phyloP scores from a whole-genome alignment of 1,140 invertebrate genomes.

The Listronotus oregonensis region DNA sequence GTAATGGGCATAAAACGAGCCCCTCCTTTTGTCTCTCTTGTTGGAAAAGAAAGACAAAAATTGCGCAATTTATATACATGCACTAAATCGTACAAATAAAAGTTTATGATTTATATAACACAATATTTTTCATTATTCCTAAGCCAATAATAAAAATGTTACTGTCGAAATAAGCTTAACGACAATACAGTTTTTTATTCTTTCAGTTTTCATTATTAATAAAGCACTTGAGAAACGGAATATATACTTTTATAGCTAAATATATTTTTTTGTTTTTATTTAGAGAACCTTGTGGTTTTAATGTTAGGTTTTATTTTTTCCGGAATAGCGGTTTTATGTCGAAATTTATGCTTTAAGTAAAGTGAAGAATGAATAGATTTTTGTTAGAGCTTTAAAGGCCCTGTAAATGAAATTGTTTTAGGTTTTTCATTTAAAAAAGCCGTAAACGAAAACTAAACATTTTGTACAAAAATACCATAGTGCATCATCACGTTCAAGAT shows the following conservation, averaged over 20 bases:
- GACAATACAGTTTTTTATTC: slow-evolving; percentile 37
- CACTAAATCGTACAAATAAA: slow-evolving; percentile 38
- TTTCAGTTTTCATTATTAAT: slow-evolving; percentile 45
- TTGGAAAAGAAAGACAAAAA: slow-evolving; percentile 17
- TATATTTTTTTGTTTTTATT: slow-evolving; percentile 15
- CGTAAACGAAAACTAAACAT: too few relatives aligned
- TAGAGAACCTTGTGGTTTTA: slow-evolving; percentile 16
- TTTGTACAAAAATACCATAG: too few relatives aligned
- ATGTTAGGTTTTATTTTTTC: slow-evolving; percentile 14
- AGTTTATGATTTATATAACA: slow-evolving; percentile 42
- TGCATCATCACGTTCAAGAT: too few relatives aligned
- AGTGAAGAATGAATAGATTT: slow-evolving; percentile 13
- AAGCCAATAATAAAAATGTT: slow-evolving; percentile 41
- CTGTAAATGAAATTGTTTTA: too few relatives aligned
- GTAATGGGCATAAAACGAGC: slow-evolving; percentile 24
- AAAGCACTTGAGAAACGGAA: slow-evolving; percentile 36
- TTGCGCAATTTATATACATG: slow-evolving; percentile 44
- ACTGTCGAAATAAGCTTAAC: slow-evolving; percentile 40
- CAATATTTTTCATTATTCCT: slow-evolving; percentile 40
- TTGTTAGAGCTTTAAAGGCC: not conserved
- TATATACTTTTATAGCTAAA: slow-evolving; percentile 1
- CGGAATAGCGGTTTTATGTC: slow-evolving; percentile 9
- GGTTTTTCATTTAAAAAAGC: too few relatives aligned
- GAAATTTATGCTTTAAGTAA: slow-evolving; percentile 16
- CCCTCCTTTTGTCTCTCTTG: slow-evolving; percentile 33